Evolutionary conservation across 2,797 vertebrate species (phyloP), one percentile per base, ranked within the genome.

Genomic region (Parotocinclus haroldoi): DNA sequence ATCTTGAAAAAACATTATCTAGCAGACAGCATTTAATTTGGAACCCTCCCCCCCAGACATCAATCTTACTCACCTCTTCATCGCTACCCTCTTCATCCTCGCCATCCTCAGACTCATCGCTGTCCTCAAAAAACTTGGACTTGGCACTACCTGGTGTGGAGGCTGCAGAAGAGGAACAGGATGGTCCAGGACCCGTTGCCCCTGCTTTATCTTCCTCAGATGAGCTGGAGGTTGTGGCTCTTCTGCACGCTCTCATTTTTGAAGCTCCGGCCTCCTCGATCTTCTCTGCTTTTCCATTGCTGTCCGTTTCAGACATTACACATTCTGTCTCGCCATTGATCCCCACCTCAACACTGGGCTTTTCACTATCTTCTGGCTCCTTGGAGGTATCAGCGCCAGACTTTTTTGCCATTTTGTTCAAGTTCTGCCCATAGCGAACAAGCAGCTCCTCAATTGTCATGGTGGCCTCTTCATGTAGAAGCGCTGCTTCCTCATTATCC

Each of bases 361-460:
- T 77, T 60, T 82, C 82, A 78, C 79, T 85, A 27, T 87, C 88
- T 71, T 78, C 88, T 45, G 80, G 78, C 73, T 87, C 87, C 62
- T 73, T 85, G 40, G 88, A 58, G 75, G 80, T 53, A 61, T 87
- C 84, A 76, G 74, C 68, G 63, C 84, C 66, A 0, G 81, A 76
- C 79, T 95, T 95, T 80, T 83, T 91, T 67, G 80, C 84, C 59
- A 87, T 89, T 86, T 96, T 96, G 78, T 94, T 98, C 50, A 76
- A 80, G 78, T 92, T 91, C 83, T 98, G 97, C 79, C 97, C 96
- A 0, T 97, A 98, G 72, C 96, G 96, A 0, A 93, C 92, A 55
- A 99, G 91, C 77, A 99, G 88, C 83, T 99, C 97, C 85, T 99
- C 97, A 9, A 99, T 98, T 71, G 96, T 98, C 96, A 99, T 98